These are phyloP conservation scores for Dryas iulia DNA, from an alignment of 1,140 invertebrate species.

Conservation along the genomic window DNA sequence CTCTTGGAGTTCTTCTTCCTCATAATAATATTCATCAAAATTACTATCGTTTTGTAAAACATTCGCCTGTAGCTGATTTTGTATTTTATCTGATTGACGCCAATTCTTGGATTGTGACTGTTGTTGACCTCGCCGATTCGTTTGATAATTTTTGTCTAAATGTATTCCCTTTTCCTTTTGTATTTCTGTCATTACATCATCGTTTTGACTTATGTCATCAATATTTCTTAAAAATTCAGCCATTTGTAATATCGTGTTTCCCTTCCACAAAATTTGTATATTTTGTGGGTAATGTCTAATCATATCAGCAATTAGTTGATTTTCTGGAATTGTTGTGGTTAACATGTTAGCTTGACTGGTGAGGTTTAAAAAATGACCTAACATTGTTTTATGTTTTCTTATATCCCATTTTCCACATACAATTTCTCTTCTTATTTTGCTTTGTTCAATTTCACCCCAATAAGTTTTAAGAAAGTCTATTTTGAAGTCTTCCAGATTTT, in stretches of 20 bases:
- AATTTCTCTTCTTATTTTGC: constrained; percentile 21
- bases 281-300: constrained; percentile 32
- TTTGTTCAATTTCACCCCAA: constrained; percentile 34
- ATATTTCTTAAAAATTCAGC: constrained; percentile 18
- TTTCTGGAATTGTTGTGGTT: constrained; percentile 16
- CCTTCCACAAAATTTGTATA: constrained; percentile 21
- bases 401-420: constrained; percentile 18
- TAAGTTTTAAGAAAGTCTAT: constrained; percentile 26
- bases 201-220: constrained; percentile 1
- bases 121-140: too few relatives aligned
- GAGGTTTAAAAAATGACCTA: constrained; percentile 10
- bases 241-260: constrained; percentile 3
- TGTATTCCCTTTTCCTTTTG: too few relatives aligned
- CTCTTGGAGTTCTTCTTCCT: too few relatives aligned
- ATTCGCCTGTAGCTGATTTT: too few relatives aligned
- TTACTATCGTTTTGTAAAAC: too few relatives aligned
- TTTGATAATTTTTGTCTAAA: too few relatives aligned
- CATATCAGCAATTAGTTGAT: constrained; percentile 23
- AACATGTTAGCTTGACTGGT: constrained; percentile 20
- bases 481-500: constrained; percentile 29
- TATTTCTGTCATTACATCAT: neutral
- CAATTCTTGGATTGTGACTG: too few relatives aligned
- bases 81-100: too few relatives aligned
- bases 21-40: too few relatives aligned
- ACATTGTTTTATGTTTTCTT: constrained; percentile 16